A percentile compares a stretch with the other conserved stretches of the same genome.
Conservation (phyloP, 2,888 invertebrate genomes). For the Pandemis heparana region DNA sequence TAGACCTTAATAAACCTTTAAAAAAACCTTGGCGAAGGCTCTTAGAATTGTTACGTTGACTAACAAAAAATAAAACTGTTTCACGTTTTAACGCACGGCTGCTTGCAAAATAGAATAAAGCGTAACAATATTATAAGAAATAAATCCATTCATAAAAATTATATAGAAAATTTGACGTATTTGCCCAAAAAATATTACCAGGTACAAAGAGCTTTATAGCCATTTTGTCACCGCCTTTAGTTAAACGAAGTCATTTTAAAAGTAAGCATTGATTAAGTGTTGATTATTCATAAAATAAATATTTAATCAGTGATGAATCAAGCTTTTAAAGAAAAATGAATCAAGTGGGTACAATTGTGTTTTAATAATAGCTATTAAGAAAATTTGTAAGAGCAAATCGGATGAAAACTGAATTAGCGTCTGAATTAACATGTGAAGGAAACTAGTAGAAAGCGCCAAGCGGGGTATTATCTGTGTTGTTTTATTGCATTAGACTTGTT, state of each 20-base stretch:
- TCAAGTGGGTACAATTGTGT: neutral
- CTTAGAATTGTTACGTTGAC: slow-evolving; percentile 16
- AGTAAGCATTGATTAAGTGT: neutral
- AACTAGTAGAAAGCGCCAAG: neutral
- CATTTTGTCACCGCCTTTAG: neutral
- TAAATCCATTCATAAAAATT: neutral
- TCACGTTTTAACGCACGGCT: slow-evolving; percentile 45
- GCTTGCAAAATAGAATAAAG: slow-evolving; percentile 22
- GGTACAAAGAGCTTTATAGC: neutral
- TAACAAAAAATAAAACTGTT: slow-evolving; percentile 21
- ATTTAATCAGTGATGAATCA: neutral
- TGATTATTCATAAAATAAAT: neutral
- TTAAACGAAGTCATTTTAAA: neutral
- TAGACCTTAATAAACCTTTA: slow-evolving; percentile 31
- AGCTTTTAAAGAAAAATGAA: neutral
- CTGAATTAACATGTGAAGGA: neutral
- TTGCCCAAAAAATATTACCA: neutral
- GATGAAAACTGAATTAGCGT: neutral
- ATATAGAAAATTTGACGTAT: neutral
- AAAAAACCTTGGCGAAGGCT: slow-evolving; percentile 31
- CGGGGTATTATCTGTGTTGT: neutral
- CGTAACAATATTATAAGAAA: neutral
- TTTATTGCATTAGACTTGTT: neutral
- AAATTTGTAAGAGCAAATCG: neutral
- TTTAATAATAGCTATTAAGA: neutral